Percentiles rank a stretch among this genome's conserved stretches.
These are phyloP conservation scores for Heliconius hortense DNA, from an alignment of 2,888 invertebrate genomes.

Conservation along the genomic window DNA sequence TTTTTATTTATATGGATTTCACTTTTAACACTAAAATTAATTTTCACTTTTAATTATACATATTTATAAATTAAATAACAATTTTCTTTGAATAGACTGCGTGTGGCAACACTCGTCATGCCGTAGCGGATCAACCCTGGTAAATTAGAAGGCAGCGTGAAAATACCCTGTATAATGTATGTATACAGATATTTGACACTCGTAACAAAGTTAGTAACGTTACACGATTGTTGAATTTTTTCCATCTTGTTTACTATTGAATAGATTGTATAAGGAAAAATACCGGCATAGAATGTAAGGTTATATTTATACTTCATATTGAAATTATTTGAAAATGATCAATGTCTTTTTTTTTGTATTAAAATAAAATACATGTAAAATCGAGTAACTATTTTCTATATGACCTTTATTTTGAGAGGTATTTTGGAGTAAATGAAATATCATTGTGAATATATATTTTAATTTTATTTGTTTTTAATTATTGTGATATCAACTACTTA, in stretches of 20 bases:
- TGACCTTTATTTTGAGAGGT: no score
- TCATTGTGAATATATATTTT: no score
- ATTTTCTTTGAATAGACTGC: neutral
- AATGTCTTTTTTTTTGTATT: no score
- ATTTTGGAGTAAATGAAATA: no score
- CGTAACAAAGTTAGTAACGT: conserved; percentile 48
- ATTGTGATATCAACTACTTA: no score
- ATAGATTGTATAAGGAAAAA: conserved; percentile 5
- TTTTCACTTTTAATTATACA: neutral
- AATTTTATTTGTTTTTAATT: no score
- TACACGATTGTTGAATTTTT: conserved; percentile 36
- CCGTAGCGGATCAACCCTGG: conserved; percentile 47
- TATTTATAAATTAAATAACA: neutral
- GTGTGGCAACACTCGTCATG: conserved; percentile 37
- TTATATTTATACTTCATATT: neutral
- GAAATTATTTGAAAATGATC: neutral
- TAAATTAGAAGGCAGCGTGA: conserved; percentile 51
- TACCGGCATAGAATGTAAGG: neutral
- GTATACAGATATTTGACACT: conserved; percentile 46
- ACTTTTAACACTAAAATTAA: neutral
- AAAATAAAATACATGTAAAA: no score
- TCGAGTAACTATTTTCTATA: no score
- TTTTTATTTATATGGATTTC: no score
- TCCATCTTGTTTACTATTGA: conserved; percentile 29
- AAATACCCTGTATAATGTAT: conserved; percentile 44